These are phyloP conservation scores for Pempheris klunzingeri DNA, from an alignment of 2,797 vertebrate species.

Conservation along the genomic window DNA sequence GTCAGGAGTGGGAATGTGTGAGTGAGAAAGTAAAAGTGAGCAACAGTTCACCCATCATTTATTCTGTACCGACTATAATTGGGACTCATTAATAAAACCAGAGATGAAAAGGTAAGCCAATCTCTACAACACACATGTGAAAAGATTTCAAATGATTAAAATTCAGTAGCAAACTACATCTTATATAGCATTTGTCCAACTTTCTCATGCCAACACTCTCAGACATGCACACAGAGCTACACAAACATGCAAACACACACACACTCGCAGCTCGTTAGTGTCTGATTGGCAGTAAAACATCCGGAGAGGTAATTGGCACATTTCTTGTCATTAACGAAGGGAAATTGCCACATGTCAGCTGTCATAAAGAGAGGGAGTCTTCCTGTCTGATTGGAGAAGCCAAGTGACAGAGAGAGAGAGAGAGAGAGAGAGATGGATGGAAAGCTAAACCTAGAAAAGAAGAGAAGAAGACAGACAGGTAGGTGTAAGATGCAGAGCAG, in stretches of 20 bases:
- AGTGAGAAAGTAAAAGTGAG: slow-evolving; percentile 60
- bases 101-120: slow-evolving; percentile 61
- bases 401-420: slow-evolving; percentile 45
- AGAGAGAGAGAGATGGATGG: slow-evolving; percentile 24
- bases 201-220: slow-evolving; percentile 53
- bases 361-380: slow-evolving; percentile 74
- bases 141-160: slow-evolving; percentile 55
- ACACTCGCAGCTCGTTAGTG: slow-evolving; percentile 88
- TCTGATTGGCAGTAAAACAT: slow-evolving; percentile 92
- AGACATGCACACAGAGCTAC: slow-evolving; percentile 40
- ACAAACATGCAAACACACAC: slow-evolving; percentile 75
- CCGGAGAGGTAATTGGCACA: slow-evolving; percentile 93
- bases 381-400: slow-evolving; percentile 53
- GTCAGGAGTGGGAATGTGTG: slow-evolving; percentile 55
- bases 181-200: slow-evolving; percentile 41
- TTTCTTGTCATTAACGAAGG: slow-evolving; percentile 94
- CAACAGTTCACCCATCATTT: slow-evolving; percentile 66
- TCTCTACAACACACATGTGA: slow-evolving; percentile 22
- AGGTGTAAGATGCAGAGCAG: slow-evolving; percentile 19
- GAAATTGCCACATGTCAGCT: slow-evolving; percentile 91
- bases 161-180: slow-evolving; percentile 40
- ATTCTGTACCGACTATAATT: slow-evolving; percentile 65
- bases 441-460: slow-evolving; percentile 45
- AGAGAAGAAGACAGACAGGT: slow-evolving; percentile 8
- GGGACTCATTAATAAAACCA: slow-evolving; percentile 70